Percentiles rank a stretch among this genome's conserved stretches.
These are phyloP conservation scores for Rhagoletis zephyria DNA, from an alignment of 1,140 invertebrate species.

Conservation along the genomic window DNA sequence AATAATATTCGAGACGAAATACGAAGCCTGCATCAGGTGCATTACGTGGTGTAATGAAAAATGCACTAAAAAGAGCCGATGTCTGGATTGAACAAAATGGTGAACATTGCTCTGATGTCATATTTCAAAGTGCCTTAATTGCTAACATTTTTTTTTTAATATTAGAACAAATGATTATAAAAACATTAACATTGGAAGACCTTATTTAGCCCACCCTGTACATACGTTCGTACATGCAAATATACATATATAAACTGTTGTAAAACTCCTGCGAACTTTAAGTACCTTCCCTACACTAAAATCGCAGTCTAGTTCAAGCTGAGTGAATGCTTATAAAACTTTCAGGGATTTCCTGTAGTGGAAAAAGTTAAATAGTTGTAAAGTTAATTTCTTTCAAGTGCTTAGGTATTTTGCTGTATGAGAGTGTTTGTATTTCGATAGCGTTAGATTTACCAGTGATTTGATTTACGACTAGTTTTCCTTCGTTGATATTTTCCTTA, in stretches of 20 bases:
- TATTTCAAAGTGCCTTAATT: too few relatives aligned
- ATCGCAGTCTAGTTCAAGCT: background rate
- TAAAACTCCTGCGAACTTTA: conserved; percentile 2
- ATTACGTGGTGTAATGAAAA: too few relatives aligned
- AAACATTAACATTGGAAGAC: too few relatives aligned
- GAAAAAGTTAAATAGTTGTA: conserved; percentile 44
- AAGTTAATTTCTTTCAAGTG: conserved; percentile 44
- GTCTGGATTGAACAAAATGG: too few relatives aligned
- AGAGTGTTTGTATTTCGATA: background rate
- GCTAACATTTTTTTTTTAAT: too few relatives aligned
- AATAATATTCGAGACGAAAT: too few relatives aligned
- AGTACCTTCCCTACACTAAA: background rate
- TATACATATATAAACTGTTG: conserved; percentile 15
- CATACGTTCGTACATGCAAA: background rate
- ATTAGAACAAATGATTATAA: too few relatives aligned
- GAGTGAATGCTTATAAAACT: conserved; percentile 20
- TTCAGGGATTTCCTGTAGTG: background rate
- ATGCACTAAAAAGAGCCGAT: too few relatives aligned
- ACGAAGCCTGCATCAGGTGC: too few relatives aligned
- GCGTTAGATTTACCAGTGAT: background rate
- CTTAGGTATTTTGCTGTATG: background rate
- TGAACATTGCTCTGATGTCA: too few relatives aligned
- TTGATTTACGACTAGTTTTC: conserved; percentile 24
- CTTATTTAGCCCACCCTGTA: background rate
- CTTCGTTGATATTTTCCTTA: background rate